Evolutionary conservation across 1,140 invertebrate genomes (phyloP).

Genomic region (Nasonia vitripennis): DNA sequence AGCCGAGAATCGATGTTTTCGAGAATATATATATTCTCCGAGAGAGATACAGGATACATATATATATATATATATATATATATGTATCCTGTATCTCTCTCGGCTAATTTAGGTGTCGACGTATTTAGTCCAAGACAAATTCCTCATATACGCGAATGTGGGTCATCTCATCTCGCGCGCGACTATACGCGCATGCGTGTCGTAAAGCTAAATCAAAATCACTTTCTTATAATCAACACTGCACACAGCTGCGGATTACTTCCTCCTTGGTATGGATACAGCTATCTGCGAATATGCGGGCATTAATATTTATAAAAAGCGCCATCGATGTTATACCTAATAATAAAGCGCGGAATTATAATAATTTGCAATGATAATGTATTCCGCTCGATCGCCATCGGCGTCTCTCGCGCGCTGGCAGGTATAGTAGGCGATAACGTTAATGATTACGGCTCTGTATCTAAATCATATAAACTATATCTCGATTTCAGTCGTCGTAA

Average conservation of each 20-base stretch:
- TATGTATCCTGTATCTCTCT: not conserved
- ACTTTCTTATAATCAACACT: not conserved
- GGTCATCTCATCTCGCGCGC: not conserved
- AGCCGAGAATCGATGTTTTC: conserved; percentile 10
- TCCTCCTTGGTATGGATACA: not conserved
- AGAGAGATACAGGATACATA: no score
- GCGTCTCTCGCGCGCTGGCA: not conserved
- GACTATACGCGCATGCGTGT: not conserved
- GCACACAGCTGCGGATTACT: not conserved
- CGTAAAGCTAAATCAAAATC: conserved; percentile 7
- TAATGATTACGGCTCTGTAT: no score
- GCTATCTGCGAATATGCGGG: not conserved
- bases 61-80: no score
- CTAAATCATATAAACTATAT: not conserved
- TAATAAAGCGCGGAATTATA: not conserved
- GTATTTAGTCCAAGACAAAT: not conserved
- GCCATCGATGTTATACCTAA: not conserved
- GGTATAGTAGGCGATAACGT: no score
- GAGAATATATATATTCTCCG: no score
- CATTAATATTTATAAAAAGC: not conserved
- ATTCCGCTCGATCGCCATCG: not conserved
- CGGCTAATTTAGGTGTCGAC: not conserved
- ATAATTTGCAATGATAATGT: conserved; percentile 11
- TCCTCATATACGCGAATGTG: not conserved
- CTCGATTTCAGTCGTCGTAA: not conserved